phyloP scores from a whole-genome alignment of 2,797 vertebrate genomes.

The Lithobates sylvaticus region DNA sequence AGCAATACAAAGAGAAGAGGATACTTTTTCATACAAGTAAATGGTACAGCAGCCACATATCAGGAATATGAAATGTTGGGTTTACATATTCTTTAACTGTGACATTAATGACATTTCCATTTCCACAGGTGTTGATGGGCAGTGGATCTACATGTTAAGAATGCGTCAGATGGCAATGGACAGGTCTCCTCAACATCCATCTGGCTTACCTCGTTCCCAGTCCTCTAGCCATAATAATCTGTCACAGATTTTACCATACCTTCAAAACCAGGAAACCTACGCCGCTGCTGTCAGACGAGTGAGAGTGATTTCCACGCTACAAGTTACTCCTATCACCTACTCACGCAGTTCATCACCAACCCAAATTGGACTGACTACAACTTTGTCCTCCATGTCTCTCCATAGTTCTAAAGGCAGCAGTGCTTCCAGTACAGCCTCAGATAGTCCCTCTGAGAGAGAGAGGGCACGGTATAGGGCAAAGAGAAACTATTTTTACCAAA shows the following conservation, averaged over 20 bases:
- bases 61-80: no score
- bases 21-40: no score
- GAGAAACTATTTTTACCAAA: slow-evolving; percentile 66
- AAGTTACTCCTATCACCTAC: slow-evolving; percentile 80
- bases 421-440: slow-evolving; percentile 89
- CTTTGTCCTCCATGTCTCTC: slow-evolving; percentile 84
- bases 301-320: slow-evolving; percentile 72
- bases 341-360: slow-evolving; percentile 90
- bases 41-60: no score
- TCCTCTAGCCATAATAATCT: slow-evolving; percentile 79
- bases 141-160: slow-evolving; percentile 86
- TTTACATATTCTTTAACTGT: no score
- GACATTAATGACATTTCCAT: neutral
- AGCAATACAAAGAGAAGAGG: no score
- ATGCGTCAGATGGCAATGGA: slow-evolving; percentile 78
- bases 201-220: slow-evolving; percentile 67
- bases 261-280: slow-evolving; percentile 83
- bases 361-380: slow-evolving; percentile 77
- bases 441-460: slow-evolving; percentile 83
- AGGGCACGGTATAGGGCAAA: slow-evolving; percentile 74
- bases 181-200: slow-evolving; percentile 70
- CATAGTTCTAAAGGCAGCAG: slow-evolving; percentile 92
- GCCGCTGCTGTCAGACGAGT: slow-evolving; percentile 88
- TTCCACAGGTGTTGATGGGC: slow-evolving; percentile 80
- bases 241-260: slow-evolving; percentile 84